A percentile compares a stretch with the other conserved stretches of the same genome.
phyloP scores from a whole-genome alignment of 1,140 invertebrate genomes.

The Drosophila grimshawi region DNA sequence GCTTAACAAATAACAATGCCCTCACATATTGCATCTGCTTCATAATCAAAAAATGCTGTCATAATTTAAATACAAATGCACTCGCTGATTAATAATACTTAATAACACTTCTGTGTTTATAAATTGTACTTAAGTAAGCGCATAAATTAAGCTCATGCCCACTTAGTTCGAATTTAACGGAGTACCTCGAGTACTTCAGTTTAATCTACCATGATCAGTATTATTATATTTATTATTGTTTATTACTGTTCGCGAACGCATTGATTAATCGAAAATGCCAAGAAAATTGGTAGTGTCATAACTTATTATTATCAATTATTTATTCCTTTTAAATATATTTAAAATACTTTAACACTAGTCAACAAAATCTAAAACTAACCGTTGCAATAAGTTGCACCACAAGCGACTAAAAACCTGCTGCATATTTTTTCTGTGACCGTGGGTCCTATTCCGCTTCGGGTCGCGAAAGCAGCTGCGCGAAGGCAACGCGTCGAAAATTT shows the following conservation, averaged over 20 bases:
- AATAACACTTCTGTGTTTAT: neutral
- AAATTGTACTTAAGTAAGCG: constrained; percentile 20
- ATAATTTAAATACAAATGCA: neutral
- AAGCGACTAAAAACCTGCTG: neutral
- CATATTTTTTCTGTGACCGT: no score
- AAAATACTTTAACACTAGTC: neutral
- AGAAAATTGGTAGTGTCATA: neutral
- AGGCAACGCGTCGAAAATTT: no score
- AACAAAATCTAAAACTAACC: neutral
- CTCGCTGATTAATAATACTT: neutral
- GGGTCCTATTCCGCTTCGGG: no score
- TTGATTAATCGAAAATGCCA: constrained; percentile 4
- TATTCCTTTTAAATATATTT: no score
- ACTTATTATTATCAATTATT: neutral
- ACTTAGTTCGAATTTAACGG: neutral
- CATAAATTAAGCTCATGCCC: constrained; percentile 40
- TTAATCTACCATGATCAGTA: neutral
- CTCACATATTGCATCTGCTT: constrained; percentile 52
- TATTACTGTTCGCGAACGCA: neutral
- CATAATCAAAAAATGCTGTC: neutral
- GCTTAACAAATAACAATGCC: constrained; percentile 28
- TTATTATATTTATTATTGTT: no score
- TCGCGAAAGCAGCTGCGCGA: no score
- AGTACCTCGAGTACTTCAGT: no score
- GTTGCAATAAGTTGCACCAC: neutral